Conservation (phyloP, 2,888 invertebrate species). For the Sabellastarte sp. region DNA sequence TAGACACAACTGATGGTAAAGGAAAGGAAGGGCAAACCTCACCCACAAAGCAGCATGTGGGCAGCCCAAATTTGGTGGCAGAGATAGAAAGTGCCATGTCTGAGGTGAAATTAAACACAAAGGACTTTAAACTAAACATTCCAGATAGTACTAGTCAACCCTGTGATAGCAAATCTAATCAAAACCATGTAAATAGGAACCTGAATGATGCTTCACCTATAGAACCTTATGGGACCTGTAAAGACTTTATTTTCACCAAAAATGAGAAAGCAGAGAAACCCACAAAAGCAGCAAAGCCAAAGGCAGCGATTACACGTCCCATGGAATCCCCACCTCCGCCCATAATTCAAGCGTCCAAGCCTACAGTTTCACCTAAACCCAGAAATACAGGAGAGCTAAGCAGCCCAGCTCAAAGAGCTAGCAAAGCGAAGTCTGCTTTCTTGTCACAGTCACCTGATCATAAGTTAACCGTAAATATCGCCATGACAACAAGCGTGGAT, state of each 20-base stretch:
- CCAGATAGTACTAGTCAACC: no score
- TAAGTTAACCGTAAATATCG: neutral
- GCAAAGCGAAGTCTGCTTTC: no score
- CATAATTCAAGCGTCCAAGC: neutral
- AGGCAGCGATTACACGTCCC: neutral
- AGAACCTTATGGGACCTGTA: neutral
- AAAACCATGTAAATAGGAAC: neutral
- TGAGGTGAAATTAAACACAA: no score
- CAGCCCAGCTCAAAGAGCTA: no score
- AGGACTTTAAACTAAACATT: no score
- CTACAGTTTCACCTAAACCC: neutral
- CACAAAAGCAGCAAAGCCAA: neutral
- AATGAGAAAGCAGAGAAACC: neutral
- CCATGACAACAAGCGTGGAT: neutral
- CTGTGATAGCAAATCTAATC: neutral
- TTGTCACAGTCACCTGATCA: neutral
- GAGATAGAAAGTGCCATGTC: neutral
- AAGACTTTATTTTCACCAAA: no score
- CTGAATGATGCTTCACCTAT: no score
- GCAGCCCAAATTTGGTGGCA: neutral
- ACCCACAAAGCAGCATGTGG: neutral
- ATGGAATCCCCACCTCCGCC: neutral
- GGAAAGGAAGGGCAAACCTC: neutral
- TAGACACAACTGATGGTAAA: neutral
- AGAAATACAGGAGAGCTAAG: no score